phyloP scores from a whole-genome alignment of 2,113 vertebrate genomes.

The Heloderma charlesbogerti region DNA sequence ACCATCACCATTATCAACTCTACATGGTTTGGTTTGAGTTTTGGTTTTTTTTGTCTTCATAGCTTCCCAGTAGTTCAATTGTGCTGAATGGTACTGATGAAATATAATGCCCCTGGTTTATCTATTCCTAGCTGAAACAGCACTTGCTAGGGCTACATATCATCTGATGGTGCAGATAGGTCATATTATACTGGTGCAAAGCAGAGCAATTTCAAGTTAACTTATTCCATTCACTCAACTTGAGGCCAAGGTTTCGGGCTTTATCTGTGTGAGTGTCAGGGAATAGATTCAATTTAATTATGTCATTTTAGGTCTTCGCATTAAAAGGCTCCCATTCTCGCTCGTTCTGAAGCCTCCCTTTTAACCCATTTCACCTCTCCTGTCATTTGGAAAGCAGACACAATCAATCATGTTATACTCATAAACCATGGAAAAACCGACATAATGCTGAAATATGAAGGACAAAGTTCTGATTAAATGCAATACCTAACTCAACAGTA shows the following conservation, averaged over 20 bases:
- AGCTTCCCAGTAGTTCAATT: background rate
- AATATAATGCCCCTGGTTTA: background rate
- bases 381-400: background rate
- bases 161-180: background rate
- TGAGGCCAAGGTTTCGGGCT: background rate
- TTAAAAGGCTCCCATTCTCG: background rate
- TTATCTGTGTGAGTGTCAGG: background rate
- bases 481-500: background rate
- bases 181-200: background rate
- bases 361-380: background rate
- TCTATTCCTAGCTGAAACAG: background rate
- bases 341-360: background rate
- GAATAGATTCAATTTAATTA: background rate
- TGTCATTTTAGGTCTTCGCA: background rate
- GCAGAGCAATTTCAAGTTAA: background rate
- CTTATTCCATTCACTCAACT: background rate
- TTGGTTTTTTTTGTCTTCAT: background rate
- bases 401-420: background rate
- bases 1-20: background rate
- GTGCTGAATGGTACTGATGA: background rate
- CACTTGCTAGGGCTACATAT: background rate
- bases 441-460: background rate
- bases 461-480: background rate
- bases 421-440: background rate
- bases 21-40: background rate